Evolutionary conservation across 2,888 invertebrate species (phyloP).

Genomic region (Tholera decimalis): DNA sequence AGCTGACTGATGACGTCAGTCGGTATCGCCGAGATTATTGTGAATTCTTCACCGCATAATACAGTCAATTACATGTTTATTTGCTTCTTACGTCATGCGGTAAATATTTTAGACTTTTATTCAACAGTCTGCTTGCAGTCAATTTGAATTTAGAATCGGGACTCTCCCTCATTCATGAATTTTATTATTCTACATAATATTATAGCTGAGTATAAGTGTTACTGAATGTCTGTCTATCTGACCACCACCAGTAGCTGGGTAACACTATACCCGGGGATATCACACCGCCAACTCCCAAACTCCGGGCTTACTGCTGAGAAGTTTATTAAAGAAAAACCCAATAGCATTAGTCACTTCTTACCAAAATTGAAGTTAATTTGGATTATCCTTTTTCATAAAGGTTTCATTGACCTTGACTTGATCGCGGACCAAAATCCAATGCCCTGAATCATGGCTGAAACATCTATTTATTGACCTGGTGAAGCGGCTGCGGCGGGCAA

Average conservation of each 20-base stretch:
- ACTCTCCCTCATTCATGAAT: neutral
- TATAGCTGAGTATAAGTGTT: no score
- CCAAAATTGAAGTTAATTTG: neutral
- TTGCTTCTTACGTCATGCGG: conserved; percentile 43
- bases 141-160: neutral
- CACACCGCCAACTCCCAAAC: no score
- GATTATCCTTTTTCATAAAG: neutral
- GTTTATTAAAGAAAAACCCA: no score
- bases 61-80: conserved; percentile 25
- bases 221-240: no score
- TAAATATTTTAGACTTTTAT: conserved; percentile 35
- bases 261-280: no score
- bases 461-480: conserved; percentile 12
- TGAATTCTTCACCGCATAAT: conserved; percentile 40
- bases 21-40: conserved; percentile 42
- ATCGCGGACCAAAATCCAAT: neutral
- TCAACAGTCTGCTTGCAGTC: neutral
- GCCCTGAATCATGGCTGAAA: neutral
- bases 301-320: no score
- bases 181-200: neutral
- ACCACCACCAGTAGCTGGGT: no score
- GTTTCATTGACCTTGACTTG: neutral
- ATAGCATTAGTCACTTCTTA: no score
- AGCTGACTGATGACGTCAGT: conserved; percentile 62
- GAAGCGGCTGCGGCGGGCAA: neutral